Conservation (phyloP, 2,888 invertebrate genomes). For the Troides aeacus region DNA sequence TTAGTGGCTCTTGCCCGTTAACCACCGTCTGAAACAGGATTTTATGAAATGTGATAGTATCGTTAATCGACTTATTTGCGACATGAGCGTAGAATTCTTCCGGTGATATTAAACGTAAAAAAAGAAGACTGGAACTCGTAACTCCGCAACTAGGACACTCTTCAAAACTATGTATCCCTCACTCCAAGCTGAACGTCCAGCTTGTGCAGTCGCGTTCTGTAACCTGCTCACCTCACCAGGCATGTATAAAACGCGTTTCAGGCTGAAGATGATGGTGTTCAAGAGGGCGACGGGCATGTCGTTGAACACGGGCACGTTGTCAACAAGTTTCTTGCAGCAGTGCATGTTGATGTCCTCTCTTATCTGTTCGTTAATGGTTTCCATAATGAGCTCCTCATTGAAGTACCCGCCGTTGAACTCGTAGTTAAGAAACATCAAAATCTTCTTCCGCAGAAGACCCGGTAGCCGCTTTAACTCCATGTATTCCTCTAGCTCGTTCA, state of each 20-base stretch:
- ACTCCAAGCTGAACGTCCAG: too few species aligned
- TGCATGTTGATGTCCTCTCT: constrained; percentile 78
- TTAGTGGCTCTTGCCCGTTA: constrained; percentile 71
- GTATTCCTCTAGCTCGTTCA: constrained; percentile 50
- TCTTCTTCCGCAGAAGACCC: constrained; percentile 47
- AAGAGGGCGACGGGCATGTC: constrained; percentile 72
- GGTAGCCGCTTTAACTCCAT: constrained; percentile 51
- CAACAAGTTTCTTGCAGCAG: constrained; percentile 75
- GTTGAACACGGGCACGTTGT: constrained; percentile 77
- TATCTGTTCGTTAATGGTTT: constrained; percentile 63
- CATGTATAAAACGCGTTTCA: constrained; percentile 77
- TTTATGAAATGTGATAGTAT: background rate
- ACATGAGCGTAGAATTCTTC: too few species aligned
- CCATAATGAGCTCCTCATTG: constrained; percentile 51
- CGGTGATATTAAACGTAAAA: too few species aligned
- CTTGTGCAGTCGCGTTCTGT: too few species aligned
- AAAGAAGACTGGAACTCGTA: too few species aligned
- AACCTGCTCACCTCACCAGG: constrained; percentile 70
- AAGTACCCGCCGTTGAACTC: constrained; percentile 57
- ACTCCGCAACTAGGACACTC: too few species aligned
- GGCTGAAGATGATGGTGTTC: constrained; percentile 70
- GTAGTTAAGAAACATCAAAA: constrained; percentile 52
- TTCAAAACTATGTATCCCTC: too few species aligned
- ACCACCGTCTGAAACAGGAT: constrained; percentile 64
- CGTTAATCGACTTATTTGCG: too few species aligned